Evolutionary conservation across 2,113 vertebrate species (phyloP), one percentile per base, ranked within the genome.

Genomic region (Spheniscus mendiculus): DNA sequence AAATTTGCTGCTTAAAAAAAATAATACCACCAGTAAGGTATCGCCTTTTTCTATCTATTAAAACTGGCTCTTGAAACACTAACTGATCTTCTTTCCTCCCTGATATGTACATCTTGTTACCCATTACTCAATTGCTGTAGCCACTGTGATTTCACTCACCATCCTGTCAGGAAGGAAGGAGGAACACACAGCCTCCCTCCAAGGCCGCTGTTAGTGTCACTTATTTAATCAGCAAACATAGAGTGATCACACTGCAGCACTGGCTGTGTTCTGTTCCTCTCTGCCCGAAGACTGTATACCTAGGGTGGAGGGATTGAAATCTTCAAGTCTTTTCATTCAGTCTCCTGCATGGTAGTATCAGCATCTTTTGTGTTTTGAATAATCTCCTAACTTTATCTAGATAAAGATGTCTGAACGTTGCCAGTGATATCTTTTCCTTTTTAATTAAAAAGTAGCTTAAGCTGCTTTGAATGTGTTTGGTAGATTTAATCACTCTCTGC

Each of bases 381-480:
- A 95, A 96, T 80, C 93, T 97, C 92, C 81, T 93, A 91, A 97
- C 95, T 97, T 98, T 96, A 98, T 98, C 97, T 96, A 95, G 94
- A 90, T 97, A 93, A 97, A 97, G 94, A 97, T 96, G 96, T 97
- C 96, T 98, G 97, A 98, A 97, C 96, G 98, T 98, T 98, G 95
- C 96, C 97, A 97, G 91, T 98, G 97, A 98, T 98, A 98, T 98
- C 93, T 96, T 96, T 97, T 97, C 91, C 97, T 97, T 98, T 98
- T 98, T 98, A 98, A 98, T 98, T 98, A 98, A 98, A 98, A 98
- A 98, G 97, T 97, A 97, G 95, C 98, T 98, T 98, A 98, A 98
- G 98, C 97, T 97, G 95, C 95, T 98, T 97, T 97, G 94, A 97
- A 97, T 98, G 90, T 98, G 89, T 98, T 98, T 97, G 90, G 97